Evolutionary conservation across 2,797 vertebrate genomes (phyloP).

Genomic region (Anableps anableps): DNA sequence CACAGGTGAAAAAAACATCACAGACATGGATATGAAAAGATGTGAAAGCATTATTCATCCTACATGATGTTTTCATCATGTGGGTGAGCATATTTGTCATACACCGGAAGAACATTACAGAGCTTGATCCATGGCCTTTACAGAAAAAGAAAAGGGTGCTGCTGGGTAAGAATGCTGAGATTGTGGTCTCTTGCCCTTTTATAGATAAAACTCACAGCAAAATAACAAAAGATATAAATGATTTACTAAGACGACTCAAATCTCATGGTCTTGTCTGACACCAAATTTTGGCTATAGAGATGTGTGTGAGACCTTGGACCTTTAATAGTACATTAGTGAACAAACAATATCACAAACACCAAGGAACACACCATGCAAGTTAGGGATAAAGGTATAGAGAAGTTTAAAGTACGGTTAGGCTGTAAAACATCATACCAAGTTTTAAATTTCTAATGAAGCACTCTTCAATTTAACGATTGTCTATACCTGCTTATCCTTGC

Average conservation of each 20-base stretch:
- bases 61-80: background rate
- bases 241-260: no score
- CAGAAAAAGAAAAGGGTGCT: background rate
- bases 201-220: background rate
- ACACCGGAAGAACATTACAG: background rate
- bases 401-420: background rate
- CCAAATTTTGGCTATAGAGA: background rate
- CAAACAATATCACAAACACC: background rate
- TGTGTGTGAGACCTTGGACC: background rate
- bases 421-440: background rate
- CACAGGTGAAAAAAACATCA: conserved; percentile 5
- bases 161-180: background rate
- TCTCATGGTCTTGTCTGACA: background rate
- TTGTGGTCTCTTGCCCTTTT: background rate
- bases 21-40: background rate
- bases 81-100: background rate
- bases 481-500: background rate
- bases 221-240: background rate
- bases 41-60: conserved; percentile 7
- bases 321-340: background rate
- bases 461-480: background rate
- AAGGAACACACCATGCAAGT: background rate
- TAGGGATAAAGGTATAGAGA: background rate
- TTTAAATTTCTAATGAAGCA: background rate
- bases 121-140: background rate